These are phyloP conservation scores for Heterochromis multidens DNA, from an alignment of 2,113 vertebrate species.

Conservation along the genomic window DNA sequence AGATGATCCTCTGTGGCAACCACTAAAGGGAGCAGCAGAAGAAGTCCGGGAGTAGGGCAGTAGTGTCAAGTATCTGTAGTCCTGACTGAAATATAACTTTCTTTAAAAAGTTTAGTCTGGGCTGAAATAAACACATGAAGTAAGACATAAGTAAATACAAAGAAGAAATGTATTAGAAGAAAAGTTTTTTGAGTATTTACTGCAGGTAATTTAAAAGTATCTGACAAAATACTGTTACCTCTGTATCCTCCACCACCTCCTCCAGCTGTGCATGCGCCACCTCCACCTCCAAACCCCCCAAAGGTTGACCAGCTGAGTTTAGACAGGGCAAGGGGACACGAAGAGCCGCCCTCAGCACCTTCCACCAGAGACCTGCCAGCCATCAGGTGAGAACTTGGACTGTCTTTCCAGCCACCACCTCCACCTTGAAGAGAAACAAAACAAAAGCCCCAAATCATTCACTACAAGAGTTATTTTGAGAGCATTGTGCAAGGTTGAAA, in stretches of 20 bases:
- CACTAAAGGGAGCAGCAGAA: neutral
- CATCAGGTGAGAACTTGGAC: constrained; percentile 52
- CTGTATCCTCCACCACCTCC: constrained; percentile 87
- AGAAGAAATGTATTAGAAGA: neutral
- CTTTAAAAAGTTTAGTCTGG: neutral
- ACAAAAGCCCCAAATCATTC: neutral
- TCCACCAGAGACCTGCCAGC: constrained; percentile 82
- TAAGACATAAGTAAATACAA: neutral
- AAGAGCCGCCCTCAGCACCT: constrained; percentile 81
- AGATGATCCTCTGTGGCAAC: neutral
- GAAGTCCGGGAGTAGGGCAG: neutral
- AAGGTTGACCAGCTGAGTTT: constrained; percentile 84
- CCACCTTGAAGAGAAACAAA: constrained; percentile 69
- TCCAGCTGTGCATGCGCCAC: constrained; percentile 87
- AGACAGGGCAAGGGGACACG: constrained; percentile 79
- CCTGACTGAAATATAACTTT: neutral
- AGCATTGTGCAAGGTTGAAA: neutral
- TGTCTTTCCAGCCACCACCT: constrained; percentile 84
- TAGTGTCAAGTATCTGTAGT: neutral
- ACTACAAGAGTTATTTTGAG: neutral
- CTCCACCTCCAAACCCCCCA: constrained; percentile 87
- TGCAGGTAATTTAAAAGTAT: neutral
- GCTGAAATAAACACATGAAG: neutral
- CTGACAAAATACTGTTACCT: constrained; percentile 67
- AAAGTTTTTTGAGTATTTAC: neutral